phyloP scores from a whole-genome alignment of 2,888 invertebrate genomes.

The Chrysina gloriosa region DNA sequence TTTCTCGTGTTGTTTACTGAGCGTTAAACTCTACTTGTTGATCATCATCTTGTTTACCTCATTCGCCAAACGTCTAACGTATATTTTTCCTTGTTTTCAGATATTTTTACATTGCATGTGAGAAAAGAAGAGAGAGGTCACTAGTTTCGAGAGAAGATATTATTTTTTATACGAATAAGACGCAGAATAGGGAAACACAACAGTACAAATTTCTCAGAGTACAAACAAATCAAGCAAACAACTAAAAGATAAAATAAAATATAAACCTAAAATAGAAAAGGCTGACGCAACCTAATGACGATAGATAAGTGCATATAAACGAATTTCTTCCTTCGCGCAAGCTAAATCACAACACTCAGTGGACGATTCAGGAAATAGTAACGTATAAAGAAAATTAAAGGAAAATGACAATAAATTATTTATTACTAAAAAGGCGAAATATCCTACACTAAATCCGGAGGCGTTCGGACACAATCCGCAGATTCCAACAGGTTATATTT shows the following conservation, averaged over 20 bases:
- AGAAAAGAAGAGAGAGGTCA: conserved; percentile 54
- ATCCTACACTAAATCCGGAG: background rate
- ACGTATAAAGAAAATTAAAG: conserved; percentile 11
- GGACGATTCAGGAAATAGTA: conserved; percentile 58
- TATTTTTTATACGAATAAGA: conserved; percentile 50
- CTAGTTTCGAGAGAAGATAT: conserved; percentile 52
- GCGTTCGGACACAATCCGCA: too few relatives aligned
- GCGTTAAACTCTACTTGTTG: background rate
- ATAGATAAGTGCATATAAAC: background rate
- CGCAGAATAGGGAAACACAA: conserved; percentile 39
- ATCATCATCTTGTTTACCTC: background rate
- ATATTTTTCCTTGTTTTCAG: conserved; percentile 52
- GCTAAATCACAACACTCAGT: conserved; percentile 58
- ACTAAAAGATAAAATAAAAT: conserved; percentile 16
- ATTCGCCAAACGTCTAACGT: conserved; percentile 13
- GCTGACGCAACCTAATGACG: conserved; percentile 47
- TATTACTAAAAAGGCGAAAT: conserved; percentile 9
- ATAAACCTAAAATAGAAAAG: conserved; percentile 46
- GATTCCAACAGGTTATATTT: background rate
- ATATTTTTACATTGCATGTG: conserved; percentile 57
- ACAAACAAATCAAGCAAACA: conserved; percentile 53
- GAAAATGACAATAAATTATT: conserved; percentile 53
- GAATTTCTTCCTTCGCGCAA: conserved; percentile 48
- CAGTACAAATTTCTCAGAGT: conserved; percentile 63
- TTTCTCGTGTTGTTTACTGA: too few relatives aligned